Evolutionary conservation across 2,888 invertebrate genomes (phyloP).

Genomic region (Rugalucina vietnamica): DNA sequence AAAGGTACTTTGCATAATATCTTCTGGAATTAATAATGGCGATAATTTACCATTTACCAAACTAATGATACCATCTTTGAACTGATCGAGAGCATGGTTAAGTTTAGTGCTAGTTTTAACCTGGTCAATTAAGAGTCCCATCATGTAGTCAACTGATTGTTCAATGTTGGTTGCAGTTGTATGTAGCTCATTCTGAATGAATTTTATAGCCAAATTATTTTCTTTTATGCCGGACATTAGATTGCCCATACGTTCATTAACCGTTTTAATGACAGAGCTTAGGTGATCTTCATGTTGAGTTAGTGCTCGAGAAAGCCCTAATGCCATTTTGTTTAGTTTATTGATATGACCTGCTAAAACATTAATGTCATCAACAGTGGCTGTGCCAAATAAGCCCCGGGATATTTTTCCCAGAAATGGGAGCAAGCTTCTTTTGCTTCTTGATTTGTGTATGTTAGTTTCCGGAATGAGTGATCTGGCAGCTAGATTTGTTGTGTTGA

Average conservation of each 20-base stretch:
- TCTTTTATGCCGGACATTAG: background rate
- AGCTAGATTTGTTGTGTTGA: conserved; percentile 6
- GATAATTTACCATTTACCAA: background rate
- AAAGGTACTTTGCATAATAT: background rate
- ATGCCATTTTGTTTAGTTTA: too few species aligned
- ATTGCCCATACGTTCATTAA: background rate
- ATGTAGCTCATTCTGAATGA: background rate
- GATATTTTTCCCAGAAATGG: too few species aligned
- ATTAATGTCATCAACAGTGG: background rate
- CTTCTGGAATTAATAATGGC: background rate
- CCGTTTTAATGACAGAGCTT: background rate
- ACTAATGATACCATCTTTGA: background rate
- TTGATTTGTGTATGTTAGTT: conserved; percentile 37
- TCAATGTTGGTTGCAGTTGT: background rate
- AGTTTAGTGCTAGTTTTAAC: background rate
- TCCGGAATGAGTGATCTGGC: background rate
- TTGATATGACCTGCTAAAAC: background rate
- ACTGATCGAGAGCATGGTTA: background rate
- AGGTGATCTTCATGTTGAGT: too few species aligned
- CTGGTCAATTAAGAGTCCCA: background rate
- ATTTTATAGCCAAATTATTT: background rate
- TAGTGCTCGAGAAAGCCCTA: too few species aligned
- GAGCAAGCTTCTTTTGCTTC: too few species aligned
- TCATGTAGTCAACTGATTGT: background rate
- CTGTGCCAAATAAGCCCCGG: too few species aligned